Evolutionary conservation across 2,888 invertebrate genomes (phyloP), one percentile per base, ranked within the genome.

Genomic region (Aspidiotus destructor): DNA sequence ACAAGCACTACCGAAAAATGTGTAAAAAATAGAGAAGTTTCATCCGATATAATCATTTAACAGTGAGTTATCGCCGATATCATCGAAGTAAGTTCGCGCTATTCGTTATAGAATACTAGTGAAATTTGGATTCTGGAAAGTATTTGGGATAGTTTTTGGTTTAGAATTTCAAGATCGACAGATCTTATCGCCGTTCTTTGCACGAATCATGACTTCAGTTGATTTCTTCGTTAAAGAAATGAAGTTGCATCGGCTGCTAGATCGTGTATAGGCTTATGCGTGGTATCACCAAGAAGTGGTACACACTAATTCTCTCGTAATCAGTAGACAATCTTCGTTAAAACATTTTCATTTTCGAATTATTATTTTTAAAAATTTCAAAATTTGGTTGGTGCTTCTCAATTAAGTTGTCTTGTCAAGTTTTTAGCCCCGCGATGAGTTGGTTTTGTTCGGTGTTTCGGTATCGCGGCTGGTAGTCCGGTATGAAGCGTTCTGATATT

Each of bases 41-140:
- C 48, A 60, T 42, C 42, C 48, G 60, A 67, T 60, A 57, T 57
- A 52, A 57, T 52, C 40, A 11, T 28, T 48, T 52, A 58, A 40
- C 58, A 16, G 57, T 67, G 42, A 62, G 44, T 67, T 57, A 67
- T 67, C 67, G 67, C 44, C 55, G 42, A 52, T 67, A 67, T 67
- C 52, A 67, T 67, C 67, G 58, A 67, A 60, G 67, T 67, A 67
- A 67, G 67, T 60, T 67, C 57, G 67, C 67, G 67, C 67, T 67
- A 67, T 67, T 67, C 60, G 42, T 58, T 55, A 60, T 60, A 67
- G 48, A 60, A 60, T 67, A 58, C 52, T 67, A 53, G 41, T 54
- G 41, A 41, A 63, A 41, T n/a, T 13, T 63, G 28, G 16, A 48
- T 48, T 28, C 28, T 28, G 28, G 5, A 28, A 5, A 3, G 1